Conservation (phyloP, 2,797 vertebrate genomes). For the Sebastes minor region DNA sequence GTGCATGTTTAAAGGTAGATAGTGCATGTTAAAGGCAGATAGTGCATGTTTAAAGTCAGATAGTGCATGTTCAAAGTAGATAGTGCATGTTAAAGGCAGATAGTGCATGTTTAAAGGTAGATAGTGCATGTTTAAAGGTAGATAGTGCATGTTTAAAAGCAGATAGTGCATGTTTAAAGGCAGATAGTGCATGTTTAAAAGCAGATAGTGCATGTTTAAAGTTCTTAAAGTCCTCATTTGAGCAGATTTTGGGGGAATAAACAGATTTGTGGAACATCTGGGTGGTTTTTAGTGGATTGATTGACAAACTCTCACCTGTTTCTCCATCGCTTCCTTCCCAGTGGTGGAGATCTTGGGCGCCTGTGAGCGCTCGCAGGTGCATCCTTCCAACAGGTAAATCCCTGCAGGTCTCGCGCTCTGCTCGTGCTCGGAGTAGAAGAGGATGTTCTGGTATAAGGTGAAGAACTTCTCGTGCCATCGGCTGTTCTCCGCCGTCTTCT, state of each 20-base stretch:
- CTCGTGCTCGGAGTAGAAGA: slow-evolving; percentile 97
- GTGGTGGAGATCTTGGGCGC: slow-evolving; percentile 87
- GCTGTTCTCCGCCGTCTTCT: slow-evolving; percentile 92
- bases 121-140: no score
- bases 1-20: no score
- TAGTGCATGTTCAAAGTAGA: no score
- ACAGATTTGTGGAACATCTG: neutral
- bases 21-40: no score
- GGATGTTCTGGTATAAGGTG: slow-evolving; percentile 92
- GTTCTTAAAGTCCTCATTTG: no score
- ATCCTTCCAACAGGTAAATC: slow-evolving; percentile 95
- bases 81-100: no score
- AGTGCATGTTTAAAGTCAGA: no score
- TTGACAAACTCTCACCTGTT: slow-evolving; percentile 63
- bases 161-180: no score
- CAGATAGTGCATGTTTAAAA: no score
- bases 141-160: no score
- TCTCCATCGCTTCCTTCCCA: slow-evolving; percentile 88
- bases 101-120: no score
- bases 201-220: no score
- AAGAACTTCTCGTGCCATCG: slow-evolving; percentile 96
- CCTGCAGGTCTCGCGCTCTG: slow-evolving; percentile 91
- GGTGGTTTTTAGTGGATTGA: neutral
- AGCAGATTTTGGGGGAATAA: neutral
- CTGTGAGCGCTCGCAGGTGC: slow-evolving; percentile 90